Evolutionary conservation across 2,797 vertebrate species (phyloP), one percentile per base, ranked within the genome.

Genomic region (Oophaga sylvatica): DNA sequence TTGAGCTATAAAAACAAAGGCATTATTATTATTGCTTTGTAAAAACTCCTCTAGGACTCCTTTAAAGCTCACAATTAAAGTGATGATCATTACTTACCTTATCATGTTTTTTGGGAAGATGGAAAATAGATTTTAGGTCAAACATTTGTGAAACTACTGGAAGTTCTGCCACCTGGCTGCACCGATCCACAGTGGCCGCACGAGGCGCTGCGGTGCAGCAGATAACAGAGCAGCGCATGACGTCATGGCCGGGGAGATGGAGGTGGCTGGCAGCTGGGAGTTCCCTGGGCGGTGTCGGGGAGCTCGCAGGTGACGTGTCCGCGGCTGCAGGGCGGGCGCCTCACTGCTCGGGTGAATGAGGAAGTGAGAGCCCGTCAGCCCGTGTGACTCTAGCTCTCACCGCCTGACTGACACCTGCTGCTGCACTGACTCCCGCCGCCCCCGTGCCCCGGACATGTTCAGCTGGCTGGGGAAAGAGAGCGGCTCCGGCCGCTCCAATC

Each of bases 381-480:
- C 29, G 26, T 67, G 63, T 20, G 79, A 13, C 5, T 26, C 12
- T 12, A 20, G 60, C 70, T 2, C 12, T 41, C 35, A 3, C 35
- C 35, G 35, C 35, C 35, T 41, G 35, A 41, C 35, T 41, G 35
- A 3, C 35, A 41, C 35, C 35, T 41, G 35, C 35, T 41, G 26
- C 45, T 31, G n/a, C 20, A 71, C 17, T 15, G 53, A 70, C 45
- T 56, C n/a, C 29, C 20, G 77, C 70, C 17, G 16, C 35, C 15
- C 56, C 59, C 10, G 19, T 3, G 3, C n/a, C 16, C 56, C 90
- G 67, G 83, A 86, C 88, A 98, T 99, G 97, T 99, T 99, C 94
- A 98, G 95, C 93, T 99, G 97, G 97, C 92, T 95, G 87, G 96
- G 95, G 10, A 96, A 97, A 93, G 96, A 98, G 92, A 95, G 96